Evolutionary conservation across 1,140 invertebrate genomes (phyloP), one percentile per base, ranked within the genome.

Genomic region (Caenorhabditis brenneri): DNA sequence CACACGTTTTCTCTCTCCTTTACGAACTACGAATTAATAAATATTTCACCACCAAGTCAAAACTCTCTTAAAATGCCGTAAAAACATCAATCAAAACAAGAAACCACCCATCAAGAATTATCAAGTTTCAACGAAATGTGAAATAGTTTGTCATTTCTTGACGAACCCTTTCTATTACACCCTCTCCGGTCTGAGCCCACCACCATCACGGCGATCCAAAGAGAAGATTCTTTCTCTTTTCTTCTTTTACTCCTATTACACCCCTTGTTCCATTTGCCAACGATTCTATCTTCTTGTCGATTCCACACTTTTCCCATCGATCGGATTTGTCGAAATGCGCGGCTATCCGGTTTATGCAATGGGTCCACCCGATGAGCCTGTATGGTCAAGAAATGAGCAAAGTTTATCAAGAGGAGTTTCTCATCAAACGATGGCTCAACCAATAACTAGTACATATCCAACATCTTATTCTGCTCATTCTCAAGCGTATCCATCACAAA

Each of bases 401-500:
- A 74, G 65, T 74, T 12, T 74, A 9, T 74, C 65, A 4, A 12
- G 65, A 42, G 65, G 65, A 5, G 65, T 74, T 10, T 74, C 65
- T 22, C 65, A 74, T 74, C 65, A 49, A 19, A 49, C 74, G 4
- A 53, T 84, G 42, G 33, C 80, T 29, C 69, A 84, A 51, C 78
- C 83, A 31, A 27, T 79, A 0, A 42, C 48, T n/a, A 65, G 82
- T 16, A 19, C 82, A 19, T 51, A 83, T 79, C 65, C 65, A 33
- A 42, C 65, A 1, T 46, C 65, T 33, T 83, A 79, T 51, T 69
- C 82, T n/a, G n/a, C n/a, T 19, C 79, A 81, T 49, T 80, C 83
- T 69, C 39, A 49, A 39, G 49, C 83, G 24, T 84, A 84, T 80
- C 78, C 83, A 31, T 69, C 79, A 46, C 84, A 85, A 46, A 91